These are phyloP conservation scores for Callinectes sapidus DNA, from an alignment of 2,888 invertebrate species.

Conservation along the genomic window DNA sequence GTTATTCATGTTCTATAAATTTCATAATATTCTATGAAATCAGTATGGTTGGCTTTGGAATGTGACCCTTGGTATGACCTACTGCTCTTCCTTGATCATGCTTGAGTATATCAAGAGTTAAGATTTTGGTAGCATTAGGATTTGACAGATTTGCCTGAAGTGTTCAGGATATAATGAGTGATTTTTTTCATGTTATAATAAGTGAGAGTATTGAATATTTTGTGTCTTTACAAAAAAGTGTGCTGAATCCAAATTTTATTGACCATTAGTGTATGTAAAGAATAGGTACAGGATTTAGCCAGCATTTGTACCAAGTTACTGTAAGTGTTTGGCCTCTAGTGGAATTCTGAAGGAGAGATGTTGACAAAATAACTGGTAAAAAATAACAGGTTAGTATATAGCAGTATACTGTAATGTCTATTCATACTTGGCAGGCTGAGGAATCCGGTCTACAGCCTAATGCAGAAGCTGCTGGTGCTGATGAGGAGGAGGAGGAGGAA, in stretches of 20 bases:
- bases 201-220: not conserved
- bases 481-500: constrained; percentile 60
- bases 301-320: no score
- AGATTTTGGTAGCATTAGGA: not conserved
- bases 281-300: not conserved
- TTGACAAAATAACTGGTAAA: not conserved
- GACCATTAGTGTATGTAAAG: not conserved
- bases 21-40: not conserved
- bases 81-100: not conserved
- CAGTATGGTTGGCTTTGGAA: not conserved
- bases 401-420: not conserved
- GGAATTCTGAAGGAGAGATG: not conserved
- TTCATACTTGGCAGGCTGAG: constrained; percentile 13
- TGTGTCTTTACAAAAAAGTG: not conserved
- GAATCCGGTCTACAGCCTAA: constrained; percentile 45
- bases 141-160: not conserved
- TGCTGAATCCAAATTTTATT: not conserved
- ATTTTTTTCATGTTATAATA: not conserved
- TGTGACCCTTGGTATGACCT: not conserved
- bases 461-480: constrained; percentile 30
- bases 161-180: not conserved
- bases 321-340: no score
- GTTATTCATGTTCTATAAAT: not conserved
- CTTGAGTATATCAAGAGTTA: not conserved
- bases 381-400: no score